These are phyloP conservation scores for Paelopatides confundens DNA, from an alignment of 53 echinoderm and acorn worm genomes.

Conservation along the genomic window DNA sequence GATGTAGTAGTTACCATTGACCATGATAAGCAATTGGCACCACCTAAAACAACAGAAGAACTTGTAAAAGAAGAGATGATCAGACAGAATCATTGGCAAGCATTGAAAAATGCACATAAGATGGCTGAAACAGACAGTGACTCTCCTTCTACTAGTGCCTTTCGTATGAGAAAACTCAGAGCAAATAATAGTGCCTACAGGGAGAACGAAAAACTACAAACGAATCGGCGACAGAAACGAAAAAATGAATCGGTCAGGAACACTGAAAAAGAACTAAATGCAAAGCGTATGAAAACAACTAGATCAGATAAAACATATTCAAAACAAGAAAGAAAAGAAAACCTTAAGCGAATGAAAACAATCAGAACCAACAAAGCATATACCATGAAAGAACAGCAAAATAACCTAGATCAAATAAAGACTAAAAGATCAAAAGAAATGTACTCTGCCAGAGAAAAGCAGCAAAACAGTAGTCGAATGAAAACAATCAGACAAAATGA, in stretches of 20 bases:
- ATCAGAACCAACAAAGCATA: no score
- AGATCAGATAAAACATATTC: no score
- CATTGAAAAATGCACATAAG: background rate
- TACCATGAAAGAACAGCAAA: no score
- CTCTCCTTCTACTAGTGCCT: background rate
- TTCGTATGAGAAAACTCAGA: background rate
- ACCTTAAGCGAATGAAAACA: no score
- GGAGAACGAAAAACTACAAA: background rate
- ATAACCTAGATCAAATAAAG: no score
- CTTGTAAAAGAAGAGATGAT: background rate
- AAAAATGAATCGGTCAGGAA: background rate
- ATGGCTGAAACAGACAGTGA: no score
- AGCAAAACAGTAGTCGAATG: no score
- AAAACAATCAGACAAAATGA: background rate
- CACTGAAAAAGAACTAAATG: background rate
- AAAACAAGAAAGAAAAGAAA: no score
- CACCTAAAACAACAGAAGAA: constrained; percentile 8
- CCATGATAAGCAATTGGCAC: background rate
- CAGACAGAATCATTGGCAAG: constrained; percentile 5
- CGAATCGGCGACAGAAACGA: background rate
- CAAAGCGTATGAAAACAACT: no score
- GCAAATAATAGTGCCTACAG: background rate
- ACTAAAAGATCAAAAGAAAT: no score
- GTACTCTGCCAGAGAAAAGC: no score
- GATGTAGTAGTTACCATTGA: background rate